Conservation (phyloP, 2,888 invertebrate species). For the Mechanitis mazaeus region DNA sequence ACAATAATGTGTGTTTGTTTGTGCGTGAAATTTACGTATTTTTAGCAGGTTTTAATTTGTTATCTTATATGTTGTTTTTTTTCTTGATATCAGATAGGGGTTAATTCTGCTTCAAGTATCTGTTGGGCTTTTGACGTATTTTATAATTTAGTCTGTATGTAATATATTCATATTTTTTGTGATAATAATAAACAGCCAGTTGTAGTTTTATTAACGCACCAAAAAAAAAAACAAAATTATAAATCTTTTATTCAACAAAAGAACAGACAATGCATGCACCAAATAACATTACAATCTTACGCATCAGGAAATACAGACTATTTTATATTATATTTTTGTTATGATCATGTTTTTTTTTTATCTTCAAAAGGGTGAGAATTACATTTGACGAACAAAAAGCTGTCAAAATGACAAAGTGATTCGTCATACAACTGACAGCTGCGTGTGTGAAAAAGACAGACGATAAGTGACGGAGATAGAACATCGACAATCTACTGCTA, state of each 20-base stretch:
- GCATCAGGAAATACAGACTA: background rate
- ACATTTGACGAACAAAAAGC: constrained; percentile 59
- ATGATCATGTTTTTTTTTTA: constrained; percentile 25
- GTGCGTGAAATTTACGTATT: constrained; percentile 18
- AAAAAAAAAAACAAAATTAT: background rate
- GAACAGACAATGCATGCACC: background rate
- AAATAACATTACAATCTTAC: constrained; percentile 6
- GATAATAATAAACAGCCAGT: no score
- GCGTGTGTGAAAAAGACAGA: constrained; percentile 44
- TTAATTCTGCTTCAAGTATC: background rate
- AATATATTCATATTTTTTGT: no score
- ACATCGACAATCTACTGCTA: constrained; percentile 21
- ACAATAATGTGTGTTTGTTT: constrained; percentile 32
- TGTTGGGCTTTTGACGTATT: background rate
- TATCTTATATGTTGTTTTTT: constrained; percentile 1
- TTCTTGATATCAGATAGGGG: background rate
- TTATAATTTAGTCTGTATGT: background rate
- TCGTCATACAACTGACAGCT: constrained; percentile 72
- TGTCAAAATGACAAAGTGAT: constrained; percentile 74
- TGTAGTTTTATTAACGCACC: no score
- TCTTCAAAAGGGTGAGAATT: constrained; percentile 66
- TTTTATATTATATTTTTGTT: constrained; percentile 2
- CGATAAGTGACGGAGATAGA: constrained; percentile 26
- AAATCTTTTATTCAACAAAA: constrained; percentile 4
- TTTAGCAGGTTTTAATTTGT: constrained; percentile 4